phyloP scores from a whole-genome alignment of 2,113 vertebrate genomes.

The Polyodon spathula region DNA sequence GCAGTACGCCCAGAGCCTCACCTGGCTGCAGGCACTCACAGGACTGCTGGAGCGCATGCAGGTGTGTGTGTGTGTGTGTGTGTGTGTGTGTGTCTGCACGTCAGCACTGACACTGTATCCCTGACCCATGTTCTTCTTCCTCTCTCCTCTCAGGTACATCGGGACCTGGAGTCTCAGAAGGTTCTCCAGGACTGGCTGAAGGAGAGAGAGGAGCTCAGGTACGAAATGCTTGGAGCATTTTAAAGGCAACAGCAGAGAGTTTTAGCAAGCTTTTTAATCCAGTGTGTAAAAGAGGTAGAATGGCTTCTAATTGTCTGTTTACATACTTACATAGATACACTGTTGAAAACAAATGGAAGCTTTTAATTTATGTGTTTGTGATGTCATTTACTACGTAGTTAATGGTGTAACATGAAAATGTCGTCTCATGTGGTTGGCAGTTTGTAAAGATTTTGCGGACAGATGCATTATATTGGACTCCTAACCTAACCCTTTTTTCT shows the following conservation, averaged over 20 bases:
- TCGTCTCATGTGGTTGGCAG: too few relatives aligned
- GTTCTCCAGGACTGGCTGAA: constrained; percentile 68
- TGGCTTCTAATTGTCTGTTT: too few relatives aligned
- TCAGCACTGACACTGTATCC: neutral
- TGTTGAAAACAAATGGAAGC: too few relatives aligned
- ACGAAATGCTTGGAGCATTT: neutral
- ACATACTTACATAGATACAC: too few relatives aligned
- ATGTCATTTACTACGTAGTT: too few relatives aligned
- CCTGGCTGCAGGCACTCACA: constrained; percentile 75
- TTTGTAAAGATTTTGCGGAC: too few relatives aligned
- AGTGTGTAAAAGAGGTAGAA: too few relatives aligned
- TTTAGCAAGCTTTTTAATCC: neutral
- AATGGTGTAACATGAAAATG: too few relatives aligned
- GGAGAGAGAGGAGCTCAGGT: constrained; percentile 69
- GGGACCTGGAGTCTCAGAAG: constrained; percentile 51
- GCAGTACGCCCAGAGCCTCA: constrained; percentile 61
- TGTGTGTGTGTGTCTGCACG: neutral
- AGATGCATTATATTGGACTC: too few relatives aligned
- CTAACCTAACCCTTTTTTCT: neutral
- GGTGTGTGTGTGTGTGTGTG: constrained; percentile 36
- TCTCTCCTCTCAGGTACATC: constrained; percentile 44
- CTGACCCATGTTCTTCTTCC: neutral
- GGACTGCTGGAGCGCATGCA: constrained; percentile 70
- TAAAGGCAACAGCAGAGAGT: too few relatives aligned
- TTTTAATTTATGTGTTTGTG: too few relatives aligned